These are phyloP conservation scores for Cladopsammia gracilis DNA, from an alignment of 64 coral and sea anemone species.

Conservation along the genomic window DNA sequence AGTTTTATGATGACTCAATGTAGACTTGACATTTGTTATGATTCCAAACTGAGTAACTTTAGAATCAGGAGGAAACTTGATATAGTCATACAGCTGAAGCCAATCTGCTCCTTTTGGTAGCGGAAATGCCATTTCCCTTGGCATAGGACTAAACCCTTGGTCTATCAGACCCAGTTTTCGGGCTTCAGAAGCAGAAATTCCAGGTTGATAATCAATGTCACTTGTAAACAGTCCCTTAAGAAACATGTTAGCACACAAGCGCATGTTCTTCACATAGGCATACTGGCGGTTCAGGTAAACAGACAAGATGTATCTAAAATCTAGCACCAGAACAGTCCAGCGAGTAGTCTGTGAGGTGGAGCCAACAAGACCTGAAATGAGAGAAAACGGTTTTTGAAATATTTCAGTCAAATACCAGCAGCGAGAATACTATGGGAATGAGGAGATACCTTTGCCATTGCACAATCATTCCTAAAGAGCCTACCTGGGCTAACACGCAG, in stretches of 20 bases:
- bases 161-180: conserved; percentile 88
- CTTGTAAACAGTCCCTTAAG: conserved; percentile 96
- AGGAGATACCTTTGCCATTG: no score
- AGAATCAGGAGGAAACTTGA: conserved; percentile 90
- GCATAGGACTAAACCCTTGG: conserved; percentile 78
- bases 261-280: conserved; percentile 90
- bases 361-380: conserved; percentile 78
- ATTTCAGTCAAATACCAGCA: no score
- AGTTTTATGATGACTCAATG: neutral
- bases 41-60: conserved; percentile 85
- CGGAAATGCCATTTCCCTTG: conserved; percentile 95
- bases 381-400: neutral
- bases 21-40: conserved; percentile 76
- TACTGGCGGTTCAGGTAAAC: conserved; percentile 94
- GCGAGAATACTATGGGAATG: no score
- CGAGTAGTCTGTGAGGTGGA: conserved; percentile 78
- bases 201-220: conserved; percentile 96
- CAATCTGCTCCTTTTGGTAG: conserved; percentile 89
- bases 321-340: conserved; percentile 94
- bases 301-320: conserved; percentile 89
- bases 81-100: conserved; percentile 87
- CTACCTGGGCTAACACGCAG: no score
- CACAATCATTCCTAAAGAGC: no score
- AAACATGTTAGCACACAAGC: conserved; percentile 98
- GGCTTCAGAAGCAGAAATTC: conserved; percentile 86